Evolutionary conservation across 2,797 vertebrate species (phyloP), one percentile per base, ranked within the genome.

Genomic region (Peromyscus attwateri): DNA sequence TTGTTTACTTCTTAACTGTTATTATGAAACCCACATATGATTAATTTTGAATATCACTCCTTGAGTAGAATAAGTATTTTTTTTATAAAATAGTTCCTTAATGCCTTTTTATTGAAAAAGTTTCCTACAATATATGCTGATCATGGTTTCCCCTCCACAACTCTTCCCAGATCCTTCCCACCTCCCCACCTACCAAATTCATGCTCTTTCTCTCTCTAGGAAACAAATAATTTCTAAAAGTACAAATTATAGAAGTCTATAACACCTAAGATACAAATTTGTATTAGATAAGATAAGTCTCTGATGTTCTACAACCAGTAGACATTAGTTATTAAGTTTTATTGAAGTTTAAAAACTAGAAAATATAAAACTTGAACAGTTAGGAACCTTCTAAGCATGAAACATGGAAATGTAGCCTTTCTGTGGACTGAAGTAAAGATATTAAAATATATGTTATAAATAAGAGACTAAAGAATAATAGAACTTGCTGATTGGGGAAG

Each of bases 211-310:
- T 68, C 27, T 64, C 37, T 66, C 31, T 68, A n/a, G 83, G 6
- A 85, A 62, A 68, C 43, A 68, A 66, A 68, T 49, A 49, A 11
- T 92, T 75, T 71, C 87, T 29, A 93, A 94, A 92, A 95, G 19
- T 70, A 25, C 21, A 73, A 80, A 91, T 57, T 77, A 79, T n/a
- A 12, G 17, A 73, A 88, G 12, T 43, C 19, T 89, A 1, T 37
- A 25, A 80, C 49, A 95, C 60, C 83, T 52, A 89, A 93, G 34
- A 89, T 46, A 75, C 1, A 83, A 49, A 71, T 95, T 77, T 91
- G 37, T 82, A 77, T 91, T 66, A 93, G 34, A 62, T 3, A 80
- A 92, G 55, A 29, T 84, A 89, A 62, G 34, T 80, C 70, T 82
- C 23, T 34, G 34, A 96, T 83, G 34, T 27, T 34, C 87, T 92